Evolutionary conservation across 2,797 vertebrate genomes (phyloP).

Genomic region (Acanthurus lineatus): DNA sequence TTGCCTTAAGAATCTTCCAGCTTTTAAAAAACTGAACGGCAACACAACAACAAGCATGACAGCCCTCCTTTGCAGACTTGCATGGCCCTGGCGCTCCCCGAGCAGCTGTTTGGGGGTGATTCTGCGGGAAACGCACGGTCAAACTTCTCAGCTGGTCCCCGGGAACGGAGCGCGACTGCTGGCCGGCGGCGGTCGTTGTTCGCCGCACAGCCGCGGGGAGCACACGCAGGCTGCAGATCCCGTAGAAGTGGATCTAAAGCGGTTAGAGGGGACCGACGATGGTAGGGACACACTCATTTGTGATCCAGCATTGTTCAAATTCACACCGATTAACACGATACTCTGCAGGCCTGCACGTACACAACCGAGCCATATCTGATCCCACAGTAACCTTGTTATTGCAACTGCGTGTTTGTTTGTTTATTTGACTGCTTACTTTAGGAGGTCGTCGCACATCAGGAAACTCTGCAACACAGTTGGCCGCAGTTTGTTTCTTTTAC

Average conservation of each 20-base stretch:
- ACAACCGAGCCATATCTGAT: too few relatives aligned
- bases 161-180: conserved; percentile 5
- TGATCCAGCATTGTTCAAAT: neutral
- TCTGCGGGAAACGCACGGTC: conserved; percentile 16
- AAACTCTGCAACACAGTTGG: too few relatives aligned
- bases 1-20: neutral
- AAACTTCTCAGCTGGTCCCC: too few relatives aligned
- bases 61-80: conserved; percentile 44
- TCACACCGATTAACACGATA: neutral
- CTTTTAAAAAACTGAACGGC: accelerated
- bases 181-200: neutral
- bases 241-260: conserved; percentile 77
- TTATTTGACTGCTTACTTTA: too few relatives aligned
- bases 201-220: conserved; percentile 26
- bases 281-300: conserved; percentile 69
- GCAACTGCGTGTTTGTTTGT: too few relatives aligned
- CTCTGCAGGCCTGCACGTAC: too few relatives aligned
- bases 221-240: conserved; percentile 49
- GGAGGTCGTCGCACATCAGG: too few relatives aligned
- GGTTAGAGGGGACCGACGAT: conserved; percentile 74
- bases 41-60: conserved; percentile 41
- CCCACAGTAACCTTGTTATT: too few relatives aligned
- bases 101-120: neutral
- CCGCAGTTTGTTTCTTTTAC: too few relatives aligned
- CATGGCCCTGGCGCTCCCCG: neutral